A percentile compares a stretch with the other conserved stretches of the same genome.
Conservation (phyloP, 1,140 invertebrate species). For the Amphibalanus amphitrite region DNA sequence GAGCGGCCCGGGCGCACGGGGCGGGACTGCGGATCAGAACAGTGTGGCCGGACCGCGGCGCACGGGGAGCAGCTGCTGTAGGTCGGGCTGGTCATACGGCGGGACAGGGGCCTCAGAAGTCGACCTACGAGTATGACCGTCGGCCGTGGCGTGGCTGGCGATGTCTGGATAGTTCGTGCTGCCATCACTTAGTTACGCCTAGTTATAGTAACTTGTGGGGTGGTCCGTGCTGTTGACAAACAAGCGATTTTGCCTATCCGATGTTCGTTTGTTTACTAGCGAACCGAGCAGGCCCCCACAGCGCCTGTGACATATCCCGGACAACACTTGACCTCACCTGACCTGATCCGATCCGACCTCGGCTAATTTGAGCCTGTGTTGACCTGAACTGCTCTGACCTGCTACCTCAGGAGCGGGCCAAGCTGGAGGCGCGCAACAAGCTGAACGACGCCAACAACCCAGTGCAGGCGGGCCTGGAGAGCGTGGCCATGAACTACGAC, state of each 20-base stretch:
- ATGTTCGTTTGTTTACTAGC: not conserved
- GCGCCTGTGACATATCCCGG: not conserved
- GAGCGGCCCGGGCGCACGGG: too few species aligned
- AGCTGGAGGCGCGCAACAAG: conserved; percentile 13
- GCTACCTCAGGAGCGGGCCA: not conserved
- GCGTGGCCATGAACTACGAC: not conserved
- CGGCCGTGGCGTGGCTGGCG: too few species aligned
- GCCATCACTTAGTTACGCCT: too few species aligned
- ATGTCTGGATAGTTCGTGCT: too few species aligned
- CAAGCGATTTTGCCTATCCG: not conserved
- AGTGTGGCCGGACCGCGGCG: too few species aligned
- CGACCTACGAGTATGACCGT: too few species aligned
- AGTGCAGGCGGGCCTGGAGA: conserved; percentile 12
- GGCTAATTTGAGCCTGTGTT: not conserved
- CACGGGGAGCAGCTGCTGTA: too few species aligned
- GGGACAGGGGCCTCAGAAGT: too few species aligned
- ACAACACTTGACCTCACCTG: not conserved
- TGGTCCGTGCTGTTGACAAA: too few species aligned
- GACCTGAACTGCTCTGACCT: not conserved
- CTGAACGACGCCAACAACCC: conserved; percentile 10
- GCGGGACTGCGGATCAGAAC: too few species aligned
- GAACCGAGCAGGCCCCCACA: not conserved
- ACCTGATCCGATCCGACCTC: not conserved
- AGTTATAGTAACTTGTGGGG: too few species aligned
- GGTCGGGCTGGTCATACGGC: too few species aligned